Conservation (phyloP, 2,888 invertebrate species). For the Eremobia ochroleuca region DNA sequence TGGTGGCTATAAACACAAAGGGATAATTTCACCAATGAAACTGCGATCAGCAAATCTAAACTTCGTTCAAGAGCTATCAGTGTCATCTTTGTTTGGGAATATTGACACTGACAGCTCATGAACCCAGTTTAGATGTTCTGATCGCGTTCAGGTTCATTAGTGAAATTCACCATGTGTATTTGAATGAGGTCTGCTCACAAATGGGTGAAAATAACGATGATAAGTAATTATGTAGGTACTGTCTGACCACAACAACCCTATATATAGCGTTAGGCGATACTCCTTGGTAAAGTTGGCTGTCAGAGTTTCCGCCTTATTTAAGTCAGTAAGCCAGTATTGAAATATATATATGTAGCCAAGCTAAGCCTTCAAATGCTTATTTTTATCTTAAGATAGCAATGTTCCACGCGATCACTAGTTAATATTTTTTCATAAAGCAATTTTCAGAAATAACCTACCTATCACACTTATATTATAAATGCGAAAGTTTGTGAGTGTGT, state of each 20-base stretch:
- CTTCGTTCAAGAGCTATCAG: not conserved
- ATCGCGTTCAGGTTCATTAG: not conserved
- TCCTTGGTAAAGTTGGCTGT: not conserved
- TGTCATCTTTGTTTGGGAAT: not conserved
- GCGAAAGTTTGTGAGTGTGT: too few species aligned
- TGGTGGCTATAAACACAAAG: not conserved
- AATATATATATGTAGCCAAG: not conserved
- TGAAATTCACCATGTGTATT: not conserved
- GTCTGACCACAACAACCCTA: not conserved
- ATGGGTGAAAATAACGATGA: not conserved
- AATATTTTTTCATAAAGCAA: slow-evolving; percentile 1
- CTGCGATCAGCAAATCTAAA: not conserved
- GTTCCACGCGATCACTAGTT: not conserved
- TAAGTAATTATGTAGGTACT: not conserved
- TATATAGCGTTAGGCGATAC: not conserved
- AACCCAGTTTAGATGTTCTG: not conserved
- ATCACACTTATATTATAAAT: too few species aligned
- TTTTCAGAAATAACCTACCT: not conserved
- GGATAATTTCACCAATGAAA: not conserved
- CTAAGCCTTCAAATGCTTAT: not conserved
- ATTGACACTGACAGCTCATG: too few species aligned
- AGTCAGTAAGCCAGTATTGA: not conserved
- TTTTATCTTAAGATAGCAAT: slow-evolving; percentile 12
- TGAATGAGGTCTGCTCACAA: not conserved
- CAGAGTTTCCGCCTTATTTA: not conserved